phyloP scores from a whole-genome alignment of 2,797 vertebrate genomes.

The Petrocephalus sullivani region DNA sequence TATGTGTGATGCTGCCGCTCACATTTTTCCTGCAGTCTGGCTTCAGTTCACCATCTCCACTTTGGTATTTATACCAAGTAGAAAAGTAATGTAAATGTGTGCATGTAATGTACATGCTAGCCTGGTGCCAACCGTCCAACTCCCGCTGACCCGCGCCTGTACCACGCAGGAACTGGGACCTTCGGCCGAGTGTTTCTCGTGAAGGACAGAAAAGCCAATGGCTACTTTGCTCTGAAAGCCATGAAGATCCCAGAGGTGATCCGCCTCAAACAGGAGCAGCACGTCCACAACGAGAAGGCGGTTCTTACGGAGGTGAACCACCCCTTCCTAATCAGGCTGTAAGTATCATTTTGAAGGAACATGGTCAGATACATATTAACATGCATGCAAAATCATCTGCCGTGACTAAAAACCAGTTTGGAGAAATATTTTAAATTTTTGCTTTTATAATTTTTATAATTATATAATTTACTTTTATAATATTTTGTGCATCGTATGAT shows the following conservation, averaged over 20 bases:
- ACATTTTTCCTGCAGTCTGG: too few relatives aligned
- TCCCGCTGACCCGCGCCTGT: background rate
- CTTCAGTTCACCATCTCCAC: too few relatives aligned
- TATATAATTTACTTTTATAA: too few relatives aligned
- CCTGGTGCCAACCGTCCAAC: background rate
- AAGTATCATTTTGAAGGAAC: conserved; percentile 52
- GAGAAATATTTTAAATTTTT: too few relatives aligned
- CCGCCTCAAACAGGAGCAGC: conserved; percentile 88
- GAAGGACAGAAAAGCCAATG: conserved; percentile 68
- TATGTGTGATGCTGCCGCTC: too few relatives aligned
- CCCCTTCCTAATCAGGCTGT: conserved; percentile 85
- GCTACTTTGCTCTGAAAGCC: conserved; percentile 82
- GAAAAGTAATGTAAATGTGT: background rate
- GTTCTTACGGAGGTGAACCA: conserved; percentile 82
- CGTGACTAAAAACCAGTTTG: background rate
- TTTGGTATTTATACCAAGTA: background rate
- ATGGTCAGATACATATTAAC: background rate
- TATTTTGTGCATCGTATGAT: background rate
- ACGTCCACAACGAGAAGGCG: conserved; percentile 91
- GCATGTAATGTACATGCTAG: background rate
- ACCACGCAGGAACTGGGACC: conserved; percentile 77
- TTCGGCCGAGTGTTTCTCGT: conserved; percentile 91
- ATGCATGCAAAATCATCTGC: background rate
- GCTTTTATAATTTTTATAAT: too few relatives aligned
- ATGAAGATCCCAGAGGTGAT: conserved; percentile 93